Evolutionary conservation across 2,888 invertebrate genomes (phyloP).

Genomic region (Phengaris alcon): DNA sequence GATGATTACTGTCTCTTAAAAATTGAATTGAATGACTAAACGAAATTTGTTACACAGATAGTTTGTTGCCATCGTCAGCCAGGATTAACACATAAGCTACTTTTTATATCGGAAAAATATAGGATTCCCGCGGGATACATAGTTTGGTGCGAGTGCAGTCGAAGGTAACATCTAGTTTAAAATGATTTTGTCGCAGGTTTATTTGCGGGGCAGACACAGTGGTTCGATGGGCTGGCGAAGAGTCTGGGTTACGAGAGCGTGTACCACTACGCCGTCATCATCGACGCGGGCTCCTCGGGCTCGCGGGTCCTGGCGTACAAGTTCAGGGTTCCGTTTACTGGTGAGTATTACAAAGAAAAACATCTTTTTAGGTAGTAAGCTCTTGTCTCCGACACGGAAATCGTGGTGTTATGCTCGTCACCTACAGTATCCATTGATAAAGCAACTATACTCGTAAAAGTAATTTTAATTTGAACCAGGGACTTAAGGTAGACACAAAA

Average conservation of each 20-base stretch:
- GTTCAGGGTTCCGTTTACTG: slow-evolving; percentile 88
- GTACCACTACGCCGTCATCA: slow-evolving; percentile 88
- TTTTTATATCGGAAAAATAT: too few relatives aligned
- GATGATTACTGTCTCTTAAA: too few relatives aligned
- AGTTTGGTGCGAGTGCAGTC: not conserved
- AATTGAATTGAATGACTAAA: too few relatives aligned
- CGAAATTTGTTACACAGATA: too few relatives aligned
- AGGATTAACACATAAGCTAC: too few relatives aligned
- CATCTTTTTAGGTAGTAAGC: not conserved
- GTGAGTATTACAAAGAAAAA: slow-evolving; percentile 53
- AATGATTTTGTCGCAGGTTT: slow-evolving; percentile 59
- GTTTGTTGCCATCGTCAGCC: too few relatives aligned
- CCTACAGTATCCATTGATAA: too few relatives aligned
- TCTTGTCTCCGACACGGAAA: not conserved
- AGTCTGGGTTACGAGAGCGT: slow-evolving; percentile 82
- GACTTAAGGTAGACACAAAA: too few relatives aligned
- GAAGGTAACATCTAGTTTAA: not conserved
- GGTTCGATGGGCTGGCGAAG: slow-evolving; percentile 86
- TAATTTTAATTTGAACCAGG: too few relatives aligned
- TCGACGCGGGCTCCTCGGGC: slow-evolving; percentile 97
- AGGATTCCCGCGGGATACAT: not conserved
- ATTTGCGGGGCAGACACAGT: slow-evolving; percentile 79
- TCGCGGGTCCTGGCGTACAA: slow-evolving; percentile 90
- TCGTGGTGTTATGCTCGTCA: too few relatives aligned
- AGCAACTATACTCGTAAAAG: too few relatives aligned